Conservation (phyloP, 2,888 invertebrate genomes). For the Hemicrepidius hirtus region DNA sequence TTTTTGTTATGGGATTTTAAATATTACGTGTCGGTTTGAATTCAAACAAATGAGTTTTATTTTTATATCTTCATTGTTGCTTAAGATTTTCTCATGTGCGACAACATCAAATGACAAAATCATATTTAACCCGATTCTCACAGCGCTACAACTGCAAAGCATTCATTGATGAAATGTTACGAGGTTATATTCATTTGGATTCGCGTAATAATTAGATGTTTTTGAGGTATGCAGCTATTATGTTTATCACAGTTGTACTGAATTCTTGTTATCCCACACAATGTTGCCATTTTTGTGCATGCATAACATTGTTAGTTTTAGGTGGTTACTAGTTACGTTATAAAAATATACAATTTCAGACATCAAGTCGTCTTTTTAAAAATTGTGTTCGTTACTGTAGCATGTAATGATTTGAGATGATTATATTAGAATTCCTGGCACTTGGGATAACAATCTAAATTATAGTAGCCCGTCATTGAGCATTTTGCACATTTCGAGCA, state of each 20-base stretch:
- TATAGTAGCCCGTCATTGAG: too few relatives aligned
- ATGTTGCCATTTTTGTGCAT: neutral
- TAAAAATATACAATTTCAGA: too few relatives aligned
- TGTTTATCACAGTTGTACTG: neutral
- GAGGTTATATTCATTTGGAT: constrained; percentile 25
- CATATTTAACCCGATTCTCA: constrained; percentile 25
- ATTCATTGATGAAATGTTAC: constrained; percentile 30
- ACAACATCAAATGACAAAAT: neutral
- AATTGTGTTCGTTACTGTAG: too few relatives aligned
- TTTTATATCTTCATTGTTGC: constrained; percentile 3
- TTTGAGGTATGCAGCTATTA: neutral
- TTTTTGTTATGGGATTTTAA: too few relatives aligned
- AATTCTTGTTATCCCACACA: neutral
- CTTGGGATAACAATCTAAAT: too few relatives aligned
- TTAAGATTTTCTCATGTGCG: constrained; percentile 19
- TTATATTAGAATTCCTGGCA: too few relatives aligned
- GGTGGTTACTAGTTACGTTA: too few relatives aligned
- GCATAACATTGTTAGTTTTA: too few relatives aligned
- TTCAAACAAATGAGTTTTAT: neutral
- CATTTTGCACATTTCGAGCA: too few relatives aligned
- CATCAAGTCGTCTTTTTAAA: too few relatives aligned
- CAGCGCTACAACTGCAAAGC: neutral
- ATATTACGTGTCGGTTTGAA: too few relatives aligned
- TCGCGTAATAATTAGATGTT: constrained; percentile 23
- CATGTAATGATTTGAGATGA: too few relatives aligned